Evolutionary conservation across 2,888 invertebrate genomes (phyloP).

Genomic region (Cyclophora albipunctata): DNA sequence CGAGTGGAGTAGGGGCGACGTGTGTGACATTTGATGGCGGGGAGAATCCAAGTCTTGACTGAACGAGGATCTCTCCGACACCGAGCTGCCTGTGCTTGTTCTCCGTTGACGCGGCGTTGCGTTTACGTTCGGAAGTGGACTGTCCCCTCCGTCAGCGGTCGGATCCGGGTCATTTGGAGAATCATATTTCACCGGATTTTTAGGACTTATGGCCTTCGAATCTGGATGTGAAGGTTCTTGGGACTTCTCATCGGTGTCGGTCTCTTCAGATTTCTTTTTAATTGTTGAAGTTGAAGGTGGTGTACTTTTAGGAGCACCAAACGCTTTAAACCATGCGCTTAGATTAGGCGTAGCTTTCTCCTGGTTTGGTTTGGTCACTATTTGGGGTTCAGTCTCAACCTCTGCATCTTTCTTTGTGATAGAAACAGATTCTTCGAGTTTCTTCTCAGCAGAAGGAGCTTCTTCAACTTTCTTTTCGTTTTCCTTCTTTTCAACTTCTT

Average conservation of each 20-base stretch:
- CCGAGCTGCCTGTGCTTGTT: conserved; percentile 86
- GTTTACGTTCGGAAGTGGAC: conserved; percentile 46
- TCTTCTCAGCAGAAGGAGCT: conserved; percentile 21
- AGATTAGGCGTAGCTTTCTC: conserved; percentile 88
- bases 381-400: conserved; percentile 54
- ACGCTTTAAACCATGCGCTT: conserved; percentile 94
- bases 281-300: conserved; percentile 53
- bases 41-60: conserved; percentile 86
- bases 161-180: conserved; percentile 54
- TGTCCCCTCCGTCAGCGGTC: conserved; percentile 61
- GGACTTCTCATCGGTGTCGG: conserved; percentile 60
- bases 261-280: conserved; percentile 78
- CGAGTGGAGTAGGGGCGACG: conserved; percentile 82
- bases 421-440: conserved; percentile 34
- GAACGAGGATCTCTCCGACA: conserved; percentile 86
- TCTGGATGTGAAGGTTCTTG: conserved; percentile 38
- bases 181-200: conserved; percentile 53
- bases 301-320: conserved; percentile 87
- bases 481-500: conserved; percentile 21
- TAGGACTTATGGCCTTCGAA: conserved; percentile 44
- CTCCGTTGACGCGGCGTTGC: conserved; percentile 76
- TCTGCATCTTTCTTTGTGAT: conserved; percentile 54
- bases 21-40: conserved; percentile 82
- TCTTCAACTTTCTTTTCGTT: conserved; percentile 12
- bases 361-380: conserved; percentile 63